phyloP scores from a whole-genome alignment of 2,797 vertebrate genomes.

The Botia kubotai region DNA sequence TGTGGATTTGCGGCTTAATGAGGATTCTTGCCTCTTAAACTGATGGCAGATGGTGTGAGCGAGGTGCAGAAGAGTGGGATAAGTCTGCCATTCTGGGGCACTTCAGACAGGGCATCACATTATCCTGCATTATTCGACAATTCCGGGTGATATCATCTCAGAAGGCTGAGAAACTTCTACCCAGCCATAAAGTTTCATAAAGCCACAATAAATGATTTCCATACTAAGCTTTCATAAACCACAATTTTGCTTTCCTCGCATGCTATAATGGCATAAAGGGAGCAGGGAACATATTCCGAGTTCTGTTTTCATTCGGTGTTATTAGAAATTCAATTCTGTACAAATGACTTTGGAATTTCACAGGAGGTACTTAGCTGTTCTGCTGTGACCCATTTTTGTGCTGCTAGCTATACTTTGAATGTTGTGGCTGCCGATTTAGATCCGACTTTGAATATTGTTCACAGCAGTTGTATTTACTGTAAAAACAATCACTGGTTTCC shows the following conservation, averaged over 20 bases:
- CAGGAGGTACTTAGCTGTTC: conserved; percentile 70
- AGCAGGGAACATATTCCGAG: conserved; percentile 67
- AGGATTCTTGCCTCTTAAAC: conserved; percentile 17
- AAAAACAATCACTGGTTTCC: not conserved
- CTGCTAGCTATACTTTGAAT: not conserved
- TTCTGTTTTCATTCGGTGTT: conserved; percentile 78
- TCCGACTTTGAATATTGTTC: not conserved
- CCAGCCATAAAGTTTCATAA: conserved; percentile 72
- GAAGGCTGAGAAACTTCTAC: conserved; percentile 68
- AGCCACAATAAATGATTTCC: conserved; percentile 75
- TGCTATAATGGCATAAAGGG: conserved; percentile 24
- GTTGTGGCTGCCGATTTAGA: conserved; percentile 41
- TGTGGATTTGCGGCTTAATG: conserved; percentile 30
- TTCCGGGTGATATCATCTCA: conserved; percentile 68
- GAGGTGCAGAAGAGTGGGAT: not conserved
- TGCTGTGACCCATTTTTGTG: conserved; percentile 71
- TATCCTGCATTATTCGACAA: conserved; percentile 48
- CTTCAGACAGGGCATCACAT: not conserved
- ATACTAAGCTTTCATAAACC: conserved; percentile 73
- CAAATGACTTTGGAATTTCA: conserved; percentile 78
- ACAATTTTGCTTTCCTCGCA: conserved; percentile 41
- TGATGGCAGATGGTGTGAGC: conserved; percentile 20
- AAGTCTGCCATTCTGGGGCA: conserved; percentile 7
- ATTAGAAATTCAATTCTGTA: conserved; percentile 82
- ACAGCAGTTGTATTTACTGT: not conserved